Percentiles rank a stretch among this genome's conserved stretches.
phyloP scores from a whole-genome alignment of 2,888 invertebrate species.

The Orthosia gothica region DNA sequence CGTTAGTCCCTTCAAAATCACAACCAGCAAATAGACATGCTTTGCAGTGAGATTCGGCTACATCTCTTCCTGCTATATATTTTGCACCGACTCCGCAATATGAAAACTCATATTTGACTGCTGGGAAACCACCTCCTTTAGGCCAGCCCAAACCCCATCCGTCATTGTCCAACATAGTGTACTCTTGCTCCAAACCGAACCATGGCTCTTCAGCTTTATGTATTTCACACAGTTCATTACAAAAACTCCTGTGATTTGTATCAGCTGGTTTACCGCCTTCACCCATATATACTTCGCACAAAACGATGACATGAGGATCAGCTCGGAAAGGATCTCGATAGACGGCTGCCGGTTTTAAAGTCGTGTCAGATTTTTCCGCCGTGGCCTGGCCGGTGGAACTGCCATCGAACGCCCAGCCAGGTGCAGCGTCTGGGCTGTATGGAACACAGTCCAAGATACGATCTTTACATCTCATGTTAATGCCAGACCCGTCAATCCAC shows the following conservation, averaged over 20 bases:
- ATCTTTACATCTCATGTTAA: slow-evolving; percentile 93
- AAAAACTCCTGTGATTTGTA: slow-evolving; percentile 94
- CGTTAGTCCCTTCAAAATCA: slow-evolving; percentile 98
- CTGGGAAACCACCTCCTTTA: slow-evolving; percentile 97
- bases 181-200: slow-evolving; percentile 98
- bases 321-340: slow-evolving; percentile 97
- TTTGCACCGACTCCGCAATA: slow-evolving; percentile 99
- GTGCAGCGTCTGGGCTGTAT: slow-evolving; percentile 90
- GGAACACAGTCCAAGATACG: slow-evolving; percentile 93
- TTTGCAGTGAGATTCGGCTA: slow-evolving; percentile 96
- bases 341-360: slow-evolving; percentile 96
- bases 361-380: slow-evolving; percentile 97
- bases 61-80: slow-evolving; percentile 97
- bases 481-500: slow-evolving; percentile 96
- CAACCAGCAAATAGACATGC: slow-evolving; percentile 98
- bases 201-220: slow-evolving; percentile 94
- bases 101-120: slow-evolving; percentile 96
- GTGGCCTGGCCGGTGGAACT: slow-evolving; percentile 97
- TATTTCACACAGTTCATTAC: slow-evolving; percentile 93
- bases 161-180: slow-evolving; percentile 96
- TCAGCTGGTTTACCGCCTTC: slow-evolving; percentile 94
- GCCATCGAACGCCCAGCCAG: slow-evolving; percentile 98
- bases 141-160: slow-evolving; percentile 98
- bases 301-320: slow-evolving; percentile 96
- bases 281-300: slow-evolving; percentile 95